Conservation (phyloP, 2,888 invertebrate species). For the Tipula lateralis region DNA sequence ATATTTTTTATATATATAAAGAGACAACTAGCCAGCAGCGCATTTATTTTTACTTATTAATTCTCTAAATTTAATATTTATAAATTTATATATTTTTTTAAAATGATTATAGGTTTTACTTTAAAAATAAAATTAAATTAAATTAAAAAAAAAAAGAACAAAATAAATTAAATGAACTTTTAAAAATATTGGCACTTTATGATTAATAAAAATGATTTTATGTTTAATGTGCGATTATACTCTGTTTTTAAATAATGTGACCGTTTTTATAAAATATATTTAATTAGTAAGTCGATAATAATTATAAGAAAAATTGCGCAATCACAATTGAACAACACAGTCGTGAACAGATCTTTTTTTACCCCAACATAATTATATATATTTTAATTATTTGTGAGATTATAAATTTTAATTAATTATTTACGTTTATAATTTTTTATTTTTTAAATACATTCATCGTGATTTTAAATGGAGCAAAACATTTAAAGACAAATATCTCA, state of each 20-base stretch:
- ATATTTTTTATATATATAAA: background rate
- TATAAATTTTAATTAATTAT: background rate
- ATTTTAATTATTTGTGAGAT: background rate
- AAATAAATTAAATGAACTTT: background rate
- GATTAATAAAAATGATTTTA: background rate
- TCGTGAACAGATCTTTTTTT: background rate
- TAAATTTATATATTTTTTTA: background rate
- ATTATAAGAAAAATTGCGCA: background rate
- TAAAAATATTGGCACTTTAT: background rate
- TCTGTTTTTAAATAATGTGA: background rate
- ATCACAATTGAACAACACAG: background rate
- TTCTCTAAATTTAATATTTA: background rate
- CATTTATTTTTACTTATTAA: background rate
- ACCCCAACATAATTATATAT: background rate
- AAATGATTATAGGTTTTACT: background rate
- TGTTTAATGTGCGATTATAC: background rate
- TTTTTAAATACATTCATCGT: background rate
- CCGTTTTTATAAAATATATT: background rate
- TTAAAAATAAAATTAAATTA: background rate
- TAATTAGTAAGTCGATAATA: background rate
- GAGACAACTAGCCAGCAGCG: conserved; percentile 24
- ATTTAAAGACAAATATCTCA: background rate
- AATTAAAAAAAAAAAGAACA: background rate
- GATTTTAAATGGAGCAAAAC: background rate
- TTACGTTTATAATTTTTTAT: background rate